Conservation (phyloP, 2,888 invertebrate species). For the Proisotoma minuta region DNA sequence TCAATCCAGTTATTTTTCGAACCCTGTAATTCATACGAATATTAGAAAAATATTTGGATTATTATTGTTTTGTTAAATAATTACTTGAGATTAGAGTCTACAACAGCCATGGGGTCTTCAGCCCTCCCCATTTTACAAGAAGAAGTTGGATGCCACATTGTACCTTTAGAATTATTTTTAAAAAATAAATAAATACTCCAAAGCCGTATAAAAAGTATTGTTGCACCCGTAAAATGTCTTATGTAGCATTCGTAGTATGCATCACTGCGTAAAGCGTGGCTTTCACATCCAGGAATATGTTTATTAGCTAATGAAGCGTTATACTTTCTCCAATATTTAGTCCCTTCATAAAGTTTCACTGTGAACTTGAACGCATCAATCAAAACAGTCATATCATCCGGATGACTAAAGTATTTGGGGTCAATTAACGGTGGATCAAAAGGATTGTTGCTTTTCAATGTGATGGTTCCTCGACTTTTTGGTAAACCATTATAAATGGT, state of each 20-base stretch:
- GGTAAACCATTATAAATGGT: background rate
- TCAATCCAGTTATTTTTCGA: background rate
- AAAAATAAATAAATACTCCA: no score
- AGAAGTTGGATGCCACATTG: background rate
- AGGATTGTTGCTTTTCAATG: background rate
- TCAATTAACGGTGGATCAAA: background rate
- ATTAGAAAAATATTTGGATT: background rate
- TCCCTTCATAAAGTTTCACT: no score
- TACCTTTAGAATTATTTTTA: no score
- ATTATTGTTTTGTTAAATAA: background rate
- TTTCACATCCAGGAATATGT: constrained; percentile 48
- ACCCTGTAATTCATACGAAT: background rate
- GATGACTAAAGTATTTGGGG: background rate
- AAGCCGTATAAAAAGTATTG: no score
- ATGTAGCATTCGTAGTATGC: constrained; percentile 50
- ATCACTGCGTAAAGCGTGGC: constrained; percentile 46
- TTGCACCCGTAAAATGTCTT: constrained; percentile 49
- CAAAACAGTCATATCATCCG: background rate
- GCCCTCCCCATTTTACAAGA: background rate
- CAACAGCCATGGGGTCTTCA: background rate
- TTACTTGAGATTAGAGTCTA: background rate
- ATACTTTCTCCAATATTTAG: no score
- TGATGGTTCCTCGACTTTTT: background rate
- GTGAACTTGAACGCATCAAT: no score
- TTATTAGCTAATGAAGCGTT: constrained; percentile 14